Conservation (phyloP, 2,888 invertebrate species). For the Mamestra brassicae region DNA sequence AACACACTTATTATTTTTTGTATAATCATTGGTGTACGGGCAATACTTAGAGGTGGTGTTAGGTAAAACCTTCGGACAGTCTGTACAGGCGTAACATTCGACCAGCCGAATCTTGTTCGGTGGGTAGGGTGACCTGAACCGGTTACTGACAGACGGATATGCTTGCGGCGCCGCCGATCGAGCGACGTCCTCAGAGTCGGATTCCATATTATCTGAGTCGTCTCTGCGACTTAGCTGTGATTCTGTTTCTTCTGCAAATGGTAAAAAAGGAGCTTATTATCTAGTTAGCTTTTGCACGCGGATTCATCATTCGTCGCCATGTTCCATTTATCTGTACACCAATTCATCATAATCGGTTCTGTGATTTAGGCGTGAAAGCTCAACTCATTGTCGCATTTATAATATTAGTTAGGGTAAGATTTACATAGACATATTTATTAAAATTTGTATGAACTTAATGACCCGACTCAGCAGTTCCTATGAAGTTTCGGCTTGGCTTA, state of each 20-base stretch:
- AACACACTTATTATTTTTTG: constrained; percentile 77
- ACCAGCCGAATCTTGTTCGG: constrained; percentile 30
- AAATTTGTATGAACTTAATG: no score
- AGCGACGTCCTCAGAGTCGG: constrained; percentile 42
- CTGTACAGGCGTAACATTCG: constrained; percentile 78
- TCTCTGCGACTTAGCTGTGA: constrained; percentile 40
- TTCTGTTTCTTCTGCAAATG: constrained; percentile 50
- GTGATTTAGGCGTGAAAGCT: no score
- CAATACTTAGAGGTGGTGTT: constrained; percentile 76
- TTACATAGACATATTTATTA: no score
- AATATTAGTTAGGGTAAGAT: no score
- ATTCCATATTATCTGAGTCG: constrained; percentile 36
- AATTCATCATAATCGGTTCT: no score
- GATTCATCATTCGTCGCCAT: no score
- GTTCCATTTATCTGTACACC: no score
- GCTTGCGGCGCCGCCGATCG: constrained; percentile 48
- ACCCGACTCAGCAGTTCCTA: background rate
- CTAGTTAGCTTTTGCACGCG: background rate
- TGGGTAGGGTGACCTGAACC: constrained; percentile 7
- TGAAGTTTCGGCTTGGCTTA: background rate
- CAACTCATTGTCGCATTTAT: no score
- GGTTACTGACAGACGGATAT: constrained; percentile 27
- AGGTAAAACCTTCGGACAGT: constrained; percentile 71
- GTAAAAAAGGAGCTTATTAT: background rate
- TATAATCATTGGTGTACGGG: constrained; percentile 69